Base-by-base conservation (phyloP, 2,888 invertebrate species). In the Lasioglossum vierecki region DNA sequence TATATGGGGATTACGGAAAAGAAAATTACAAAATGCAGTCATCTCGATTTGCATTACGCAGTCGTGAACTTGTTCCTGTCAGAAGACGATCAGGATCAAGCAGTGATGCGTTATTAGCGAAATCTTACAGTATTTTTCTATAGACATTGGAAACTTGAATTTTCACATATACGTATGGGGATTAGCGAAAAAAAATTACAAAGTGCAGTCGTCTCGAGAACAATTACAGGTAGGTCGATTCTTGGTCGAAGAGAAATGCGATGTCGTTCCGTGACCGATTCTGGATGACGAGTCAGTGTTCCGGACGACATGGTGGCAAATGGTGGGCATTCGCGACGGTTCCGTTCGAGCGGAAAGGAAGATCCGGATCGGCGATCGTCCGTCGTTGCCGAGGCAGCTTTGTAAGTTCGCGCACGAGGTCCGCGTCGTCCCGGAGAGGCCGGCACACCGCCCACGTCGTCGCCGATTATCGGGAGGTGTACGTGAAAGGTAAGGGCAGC, bases 381-480 rank as follows among this genome's bases (percentile, higher is more conserved):
- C n/a, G 80, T 76, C 26, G 80, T 71, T 18, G 68, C 68, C 73
- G 80, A 22, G 76, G 71, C 66, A 70, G 49, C 82, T 79, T 81
- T 75, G 86, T 76, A 53, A 82, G 76, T 75, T 85, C 82, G 79
- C 86, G 85, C 82, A 85, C 79, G 86, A 79, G 83, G 86, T 86
- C 75, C 86, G 82, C 86, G 77, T 82, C 77, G 82, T 79, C 75
- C 60, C 79, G 60, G 72, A 74, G 86, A 86, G 60, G 53, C 76
- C 68, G 77, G 74, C 83, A 74, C 53, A 68, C 86, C 86, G 86
- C 87, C 86, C 87, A 87, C 87, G 86, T 87, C 83, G 87, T 74
- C 72, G 86, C 35, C 86, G 86, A 87, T 86, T 87, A 84, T 81
- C 86, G 78, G 72, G 30, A 70, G 84, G 84, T 83, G 74, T 76